These are phyloP conservation scores for Ctenochaetus hawaiiensis DNA, from an alignment of 2,797 vertebrate genomes.

Conservation along the genomic window DNA sequence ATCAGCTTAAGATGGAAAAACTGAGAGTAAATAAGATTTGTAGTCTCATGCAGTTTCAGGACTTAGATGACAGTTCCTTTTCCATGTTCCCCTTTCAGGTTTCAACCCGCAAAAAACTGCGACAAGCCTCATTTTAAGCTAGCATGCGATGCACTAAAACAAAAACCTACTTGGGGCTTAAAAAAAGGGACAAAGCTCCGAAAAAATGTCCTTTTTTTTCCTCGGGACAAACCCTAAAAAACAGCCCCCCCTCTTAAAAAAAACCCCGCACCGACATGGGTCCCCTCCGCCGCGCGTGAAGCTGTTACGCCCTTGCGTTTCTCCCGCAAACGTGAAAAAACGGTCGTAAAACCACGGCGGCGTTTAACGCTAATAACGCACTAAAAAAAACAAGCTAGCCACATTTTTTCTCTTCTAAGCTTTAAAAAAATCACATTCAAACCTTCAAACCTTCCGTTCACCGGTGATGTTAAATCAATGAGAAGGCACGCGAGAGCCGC, in stretches of 20 bases:
- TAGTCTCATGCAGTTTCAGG: not conserved
- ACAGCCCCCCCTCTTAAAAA: not conserved
- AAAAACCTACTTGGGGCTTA: not conserved
- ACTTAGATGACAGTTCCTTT: conserved; percentile 27
- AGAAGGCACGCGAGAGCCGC: conserved; percentile 13
- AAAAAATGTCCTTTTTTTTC: conserved; percentile 9
- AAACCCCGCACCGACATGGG: conserved; percentile 19
- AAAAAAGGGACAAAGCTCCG: not conserved
- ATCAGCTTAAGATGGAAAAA: not conserved
- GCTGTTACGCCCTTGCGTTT: conserved; percentile 55
- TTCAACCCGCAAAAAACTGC: conserved; percentile 6
- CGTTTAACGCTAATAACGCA: not conserved
- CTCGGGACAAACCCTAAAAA: conserved; percentile 38
- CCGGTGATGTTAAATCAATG: conserved; percentile 41
- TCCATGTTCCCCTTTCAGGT: conserved; percentile 42
- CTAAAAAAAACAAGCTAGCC: not conserved
- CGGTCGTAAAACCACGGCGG: not conserved
- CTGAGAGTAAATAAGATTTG: not conserved
- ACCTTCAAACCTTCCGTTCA: not conserved
- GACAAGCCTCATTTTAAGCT: not conserved
- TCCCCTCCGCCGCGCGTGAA: conserved; percentile 16
- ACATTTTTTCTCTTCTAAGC: not conserved
- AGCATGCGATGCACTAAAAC: not conserved
- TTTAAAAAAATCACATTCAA: not conserved
- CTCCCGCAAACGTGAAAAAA: conserved; percentile 2